These are phyloP conservation scores for Nowickia ferox DNA, from an alignment of 2,888 invertebrate species.

Conservation along the genomic window DNA sequence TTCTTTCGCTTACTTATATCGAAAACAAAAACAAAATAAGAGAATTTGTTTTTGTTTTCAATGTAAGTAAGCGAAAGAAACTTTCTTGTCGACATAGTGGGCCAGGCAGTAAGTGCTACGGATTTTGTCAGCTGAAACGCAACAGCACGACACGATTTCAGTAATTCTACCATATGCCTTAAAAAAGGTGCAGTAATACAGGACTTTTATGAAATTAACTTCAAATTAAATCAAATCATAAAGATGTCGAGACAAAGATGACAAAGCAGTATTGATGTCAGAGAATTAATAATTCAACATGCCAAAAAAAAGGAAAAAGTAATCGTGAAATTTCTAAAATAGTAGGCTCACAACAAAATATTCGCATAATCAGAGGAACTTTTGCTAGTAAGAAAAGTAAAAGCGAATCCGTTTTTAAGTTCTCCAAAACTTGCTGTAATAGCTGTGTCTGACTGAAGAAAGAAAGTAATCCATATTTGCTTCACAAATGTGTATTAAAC, in stretches of 20 bases:
- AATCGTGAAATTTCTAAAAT: not conserved
- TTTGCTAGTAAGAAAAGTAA: not conserved
- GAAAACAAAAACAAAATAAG: too few species aligned
- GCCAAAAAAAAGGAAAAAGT: conserved; percentile 4
- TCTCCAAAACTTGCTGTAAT: not conserved
- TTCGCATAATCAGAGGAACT: conserved; percentile 5
- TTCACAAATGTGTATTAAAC: not conserved
- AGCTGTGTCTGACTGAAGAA: not conserved
- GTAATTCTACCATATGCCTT: too few species aligned
- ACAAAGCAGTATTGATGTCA: conserved; percentile 33
- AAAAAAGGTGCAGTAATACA: too few species aligned
- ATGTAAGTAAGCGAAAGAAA: too few species aligned
- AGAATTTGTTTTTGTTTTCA: too few species aligned
- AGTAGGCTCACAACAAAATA: not conserved
- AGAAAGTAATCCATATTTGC: conserved; percentile 1
- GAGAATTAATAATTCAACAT: conserved; percentile 13
- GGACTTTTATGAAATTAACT: too few species aligned
- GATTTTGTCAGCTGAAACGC: too few species aligned
- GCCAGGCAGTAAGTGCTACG: too few species aligned
- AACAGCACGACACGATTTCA: too few species aligned
- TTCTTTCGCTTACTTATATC: too few species aligned
- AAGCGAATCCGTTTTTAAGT: not conserved
- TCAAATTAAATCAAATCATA: not conserved
- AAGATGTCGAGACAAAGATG: conserved; percentile 12
- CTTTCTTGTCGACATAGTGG: too few species aligned